These are phyloP conservation scores for Vanessa atalanta DNA, from an alignment of 1,140 invertebrate genomes.

Conservation along the genomic window DNA sequence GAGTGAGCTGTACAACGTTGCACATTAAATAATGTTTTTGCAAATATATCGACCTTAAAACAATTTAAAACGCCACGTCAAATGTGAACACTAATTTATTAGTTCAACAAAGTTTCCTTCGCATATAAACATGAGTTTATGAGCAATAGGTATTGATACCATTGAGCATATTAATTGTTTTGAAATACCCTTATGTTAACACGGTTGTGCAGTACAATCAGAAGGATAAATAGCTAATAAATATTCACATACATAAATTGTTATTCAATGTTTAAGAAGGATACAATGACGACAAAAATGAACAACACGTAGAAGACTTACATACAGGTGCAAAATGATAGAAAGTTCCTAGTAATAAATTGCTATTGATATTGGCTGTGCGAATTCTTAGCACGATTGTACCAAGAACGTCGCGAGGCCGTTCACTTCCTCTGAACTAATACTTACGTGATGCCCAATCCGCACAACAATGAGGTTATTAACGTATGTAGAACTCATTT, in stretches of 20 bases:
- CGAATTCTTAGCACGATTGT: slow-evolving; percentile 60
- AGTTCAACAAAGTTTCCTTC: background rate
- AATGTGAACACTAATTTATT: slow-evolving; percentile 3
- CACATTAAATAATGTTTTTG: slow-evolving; percentile 1
- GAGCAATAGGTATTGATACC: no score
- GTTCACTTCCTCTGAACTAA: slow-evolving; percentile 57
- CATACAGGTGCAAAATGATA: slow-evolving; percentile 29
- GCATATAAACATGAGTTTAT: background rate
- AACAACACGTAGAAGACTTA: slow-evolving; percentile 13
- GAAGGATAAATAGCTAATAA: background rate
- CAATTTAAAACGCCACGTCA: background rate
- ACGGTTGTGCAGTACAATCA: background rate
- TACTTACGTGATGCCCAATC: slow-evolving; percentile 33
- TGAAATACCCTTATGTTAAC: background rate
- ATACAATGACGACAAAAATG: background rate
- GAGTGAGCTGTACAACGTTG: slow-evolving; percentile 1
- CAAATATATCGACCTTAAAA: slow-evolving; percentile 2
- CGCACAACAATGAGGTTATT: slow-evolving; percentile 35
- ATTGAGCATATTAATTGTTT: background rate
- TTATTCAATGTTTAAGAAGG: background rate
- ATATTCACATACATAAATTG: slow-evolving; percentile 1
- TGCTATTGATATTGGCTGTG: slow-evolving; percentile 32
- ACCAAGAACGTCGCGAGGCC: slow-evolving; percentile 67
- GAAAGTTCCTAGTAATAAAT: slow-evolving; percentile 43
- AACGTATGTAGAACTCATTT: slow-evolving; percentile 25